Conservation (phyloP, 2,888 invertebrate species). For the Hoplodrina blanda region DNA sequence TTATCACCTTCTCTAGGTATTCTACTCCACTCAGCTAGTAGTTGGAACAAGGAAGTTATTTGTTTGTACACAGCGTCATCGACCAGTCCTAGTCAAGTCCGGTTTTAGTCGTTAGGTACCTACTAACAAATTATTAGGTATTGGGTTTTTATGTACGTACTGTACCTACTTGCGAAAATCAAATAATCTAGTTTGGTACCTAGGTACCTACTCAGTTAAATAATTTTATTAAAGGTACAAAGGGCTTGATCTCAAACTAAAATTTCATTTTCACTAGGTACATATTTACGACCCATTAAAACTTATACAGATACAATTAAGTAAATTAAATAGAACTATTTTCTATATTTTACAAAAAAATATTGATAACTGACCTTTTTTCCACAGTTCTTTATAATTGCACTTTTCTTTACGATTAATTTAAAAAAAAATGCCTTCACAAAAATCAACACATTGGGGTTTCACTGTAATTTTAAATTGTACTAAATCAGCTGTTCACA, state of each 20-base stretch:
- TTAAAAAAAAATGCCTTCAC: slow-evolving; percentile 32
- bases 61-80: slow-evolving; percentile 54
- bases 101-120: slow-evolving; percentile 21
- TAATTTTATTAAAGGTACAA: slow-evolving; percentile 5
- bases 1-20: slow-evolving; percentile 29
- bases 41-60: slow-evolving; percentile 67
- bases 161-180: neutral
- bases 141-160: too few relatives aligned
- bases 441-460: slow-evolving; percentile 62
- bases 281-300: neutral
- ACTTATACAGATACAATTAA: neutral
- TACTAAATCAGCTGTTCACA: slow-evolving; percentile 83
- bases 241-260: slow-evolving; percentile 18
- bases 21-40: slow-evolving; percentile 33
- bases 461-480: slow-evolving; percentile 64
- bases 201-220: slow-evolving; percentile 31
- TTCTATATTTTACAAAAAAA: slow-evolving; percentile 29
- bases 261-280: slow-evolving; percentile 31
- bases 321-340: neutral
- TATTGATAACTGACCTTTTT: slow-evolving; percentile 60
- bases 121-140: neutral
- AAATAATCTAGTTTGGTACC: slow-evolving; percentile 3
- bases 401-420: slow-evolving; percentile 62
- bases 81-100: slow-evolving; percentile 20
- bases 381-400: slow-evolving; percentile 50